A percentile compares a stretch with the other conserved stretches of the same genome.
Conservation (phyloP, 2,888 invertebrate genomes). For the Charanyca ferruginea region DNA sequence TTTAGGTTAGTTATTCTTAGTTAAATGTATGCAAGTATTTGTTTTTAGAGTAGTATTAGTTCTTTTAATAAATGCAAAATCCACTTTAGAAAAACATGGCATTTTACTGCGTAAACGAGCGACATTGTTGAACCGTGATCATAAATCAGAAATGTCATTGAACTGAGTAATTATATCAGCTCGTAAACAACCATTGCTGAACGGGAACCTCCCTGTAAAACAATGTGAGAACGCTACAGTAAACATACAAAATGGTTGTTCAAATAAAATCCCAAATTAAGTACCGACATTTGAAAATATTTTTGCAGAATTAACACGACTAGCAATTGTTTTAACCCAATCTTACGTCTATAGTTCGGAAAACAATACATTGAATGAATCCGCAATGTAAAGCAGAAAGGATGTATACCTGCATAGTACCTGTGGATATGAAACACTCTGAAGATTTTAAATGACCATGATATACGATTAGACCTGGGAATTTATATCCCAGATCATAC, state of each 20-base stretch:
- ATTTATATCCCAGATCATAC: background rate
- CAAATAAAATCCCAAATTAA: slow-evolving; percentile 14
- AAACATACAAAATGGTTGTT: slow-evolving; percentile 23
- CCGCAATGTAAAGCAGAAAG: background rate
- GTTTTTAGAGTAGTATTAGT: background rate
- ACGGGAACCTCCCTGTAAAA: slow-evolving; percentile 21
- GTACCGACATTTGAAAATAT: background rate
- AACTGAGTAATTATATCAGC: slow-evolving; percentile 42
- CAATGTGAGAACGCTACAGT: slow-evolving; percentile 26
- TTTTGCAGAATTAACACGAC: background rate
- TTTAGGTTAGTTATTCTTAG: background rate
- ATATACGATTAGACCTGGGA: background rate
- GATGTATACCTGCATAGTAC: background rate
- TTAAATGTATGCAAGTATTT: background rate
- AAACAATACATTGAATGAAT: background rate
- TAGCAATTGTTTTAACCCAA: background rate
- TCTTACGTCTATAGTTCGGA: background rate
- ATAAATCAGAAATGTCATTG: slow-evolving; percentile 37
- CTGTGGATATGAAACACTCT: background rate
- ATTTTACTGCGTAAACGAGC: slow-evolving; percentile 4
- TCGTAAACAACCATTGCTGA: slow-evolving; percentile 39
- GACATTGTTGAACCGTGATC: slow-evolving; percentile 19
- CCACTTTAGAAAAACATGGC: background rate
- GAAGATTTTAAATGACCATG: background rate
- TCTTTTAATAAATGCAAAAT: background rate